Percentiles rank a stretch among this genome's conserved stretches.
Conservation (phyloP, 2,888 invertebrate genomes). For the Tetranychus truncatus region DNA sequence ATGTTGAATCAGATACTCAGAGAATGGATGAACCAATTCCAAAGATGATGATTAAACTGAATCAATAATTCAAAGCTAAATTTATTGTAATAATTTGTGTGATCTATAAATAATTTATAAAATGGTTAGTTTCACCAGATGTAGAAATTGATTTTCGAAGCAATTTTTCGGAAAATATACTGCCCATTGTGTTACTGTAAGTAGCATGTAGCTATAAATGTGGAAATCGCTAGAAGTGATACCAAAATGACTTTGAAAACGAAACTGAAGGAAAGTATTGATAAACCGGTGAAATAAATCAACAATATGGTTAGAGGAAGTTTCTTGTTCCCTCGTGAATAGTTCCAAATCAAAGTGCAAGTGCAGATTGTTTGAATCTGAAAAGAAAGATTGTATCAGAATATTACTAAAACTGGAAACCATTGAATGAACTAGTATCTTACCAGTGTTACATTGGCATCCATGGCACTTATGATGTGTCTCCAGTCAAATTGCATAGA, state of each 20-base stretch:
- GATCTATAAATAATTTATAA: too few relatives aligned
- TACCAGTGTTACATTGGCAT: slow-evolving; percentile 20
- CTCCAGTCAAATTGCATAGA: slow-evolving; percentile 22
- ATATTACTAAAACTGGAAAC: not conserved
- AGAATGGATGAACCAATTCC: too few relatives aligned
- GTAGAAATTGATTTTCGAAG: too few relatives aligned
- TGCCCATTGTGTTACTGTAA: too few relatives aligned
- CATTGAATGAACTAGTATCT: slow-evolving; percentile 1
- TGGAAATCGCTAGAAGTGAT: not conserved
- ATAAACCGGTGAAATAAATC: slow-evolving; percentile 14
- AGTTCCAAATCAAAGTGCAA: slow-evolving; percentile 20
- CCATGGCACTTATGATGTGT: slow-evolving; percentile 17
- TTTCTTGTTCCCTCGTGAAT: slow-evolving; percentile 16
- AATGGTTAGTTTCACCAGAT: too few relatives aligned
- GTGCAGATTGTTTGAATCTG: slow-evolving; percentile 21
- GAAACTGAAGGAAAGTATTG: slow-evolving; percentile 12
- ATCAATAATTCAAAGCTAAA: too few relatives aligned
- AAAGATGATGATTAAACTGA: too few relatives aligned
- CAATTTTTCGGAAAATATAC: too few relatives aligned
- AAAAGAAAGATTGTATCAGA: not conserved
- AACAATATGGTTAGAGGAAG: slow-evolving; percentile 13
- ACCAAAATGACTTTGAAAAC: slow-evolving; percentile 4
- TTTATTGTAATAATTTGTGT: too few relatives aligned
- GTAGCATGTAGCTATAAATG: not conserved
- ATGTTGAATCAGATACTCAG: too few relatives aligned